Evolutionary conservation across 53 echinoderm and acorn worm species (phyloP).

Genomic region (Arbacia lixula): DNA sequence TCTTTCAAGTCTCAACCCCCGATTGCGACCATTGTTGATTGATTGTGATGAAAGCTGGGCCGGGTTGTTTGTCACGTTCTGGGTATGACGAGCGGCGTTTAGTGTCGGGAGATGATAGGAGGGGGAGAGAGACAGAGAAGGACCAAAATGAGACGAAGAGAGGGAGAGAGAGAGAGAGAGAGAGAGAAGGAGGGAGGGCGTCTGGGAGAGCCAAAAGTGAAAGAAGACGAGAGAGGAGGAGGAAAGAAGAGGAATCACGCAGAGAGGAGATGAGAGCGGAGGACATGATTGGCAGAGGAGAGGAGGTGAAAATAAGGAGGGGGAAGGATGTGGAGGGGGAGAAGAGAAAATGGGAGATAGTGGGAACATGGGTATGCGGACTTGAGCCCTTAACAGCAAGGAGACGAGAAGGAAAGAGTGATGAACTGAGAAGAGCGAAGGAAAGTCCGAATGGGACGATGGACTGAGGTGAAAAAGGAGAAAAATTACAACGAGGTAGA

Average conservation of each 20-base stretch:
- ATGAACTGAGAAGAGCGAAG: too few relatives aligned
- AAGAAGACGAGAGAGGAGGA: background rate
- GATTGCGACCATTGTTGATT: slow-evolving; percentile 41
- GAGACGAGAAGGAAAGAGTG: too few relatives aligned
- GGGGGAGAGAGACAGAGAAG: background rate
- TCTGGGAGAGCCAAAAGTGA: too few relatives aligned
- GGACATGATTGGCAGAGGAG: background rate
- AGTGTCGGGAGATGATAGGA: slow-evolving; percentile 9
- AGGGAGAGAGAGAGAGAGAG: background rate
- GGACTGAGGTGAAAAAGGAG: too few relatives aligned
- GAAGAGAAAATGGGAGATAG: background rate
- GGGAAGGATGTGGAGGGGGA: background rate
- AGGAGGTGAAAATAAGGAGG: background rate
- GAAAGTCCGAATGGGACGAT: too few relatives aligned
- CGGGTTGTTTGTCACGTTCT: slow-evolving; percentile 47
- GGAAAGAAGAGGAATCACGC: background rate
- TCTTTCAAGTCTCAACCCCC: slow-evolving; percentile 41
- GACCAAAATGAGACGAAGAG: too few relatives aligned
- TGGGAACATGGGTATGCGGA: too few relatives aligned
- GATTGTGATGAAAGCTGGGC: slow-evolving; percentile 50
- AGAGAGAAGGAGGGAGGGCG: too few relatives aligned
- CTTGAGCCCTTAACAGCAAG: too few relatives aligned
- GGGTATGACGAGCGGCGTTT: slow-evolving; percentile 8
- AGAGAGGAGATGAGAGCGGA: background rate
- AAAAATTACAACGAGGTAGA: too few relatives aligned